These are phyloP conservation scores for Myoxocephalus aenaeus DNA, from an alignment of 2,797 vertebrate genomes.

Conservation along the genomic window DNA sequence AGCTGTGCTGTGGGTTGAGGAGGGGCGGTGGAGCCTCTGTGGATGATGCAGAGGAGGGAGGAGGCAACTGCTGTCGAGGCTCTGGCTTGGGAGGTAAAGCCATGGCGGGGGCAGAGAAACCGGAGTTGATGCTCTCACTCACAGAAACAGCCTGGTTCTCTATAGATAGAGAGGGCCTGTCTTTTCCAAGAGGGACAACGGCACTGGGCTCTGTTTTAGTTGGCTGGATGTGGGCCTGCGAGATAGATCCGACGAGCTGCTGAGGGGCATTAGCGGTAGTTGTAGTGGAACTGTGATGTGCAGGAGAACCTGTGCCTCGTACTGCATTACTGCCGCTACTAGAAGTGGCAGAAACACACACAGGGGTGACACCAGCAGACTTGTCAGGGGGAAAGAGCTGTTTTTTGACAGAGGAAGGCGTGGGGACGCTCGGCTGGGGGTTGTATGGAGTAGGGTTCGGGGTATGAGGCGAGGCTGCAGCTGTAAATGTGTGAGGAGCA, in stretches of 20 bases:
- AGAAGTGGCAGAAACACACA: constrained; percentile 81
- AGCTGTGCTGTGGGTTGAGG: constrained; percentile 79
- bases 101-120: constrained; percentile 76
- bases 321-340: constrained; percentile 65
- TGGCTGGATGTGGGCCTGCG: constrained; percentile 80
- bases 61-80: constrained; percentile 79
- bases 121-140: constrained; percentile 81
- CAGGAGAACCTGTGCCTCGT: constrained; percentile 80
- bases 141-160: constrained; percentile 72
- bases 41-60: constrained; percentile 84
- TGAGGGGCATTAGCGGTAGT: constrained; percentile 82
- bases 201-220: constrained; percentile 88
- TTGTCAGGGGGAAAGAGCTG: constrained; percentile 94
- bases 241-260: constrained; percentile 80
- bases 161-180: constrained; percentile 81
- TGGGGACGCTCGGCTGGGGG: constrained; percentile 86
- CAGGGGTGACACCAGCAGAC: constrained; percentile 76
- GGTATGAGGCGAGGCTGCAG: constrained; percentile 68
- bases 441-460: constrained; percentile 80
- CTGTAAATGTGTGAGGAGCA: constrained; percentile 82
- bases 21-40: constrained; percentile 84
- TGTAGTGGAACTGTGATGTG: constrained; percentile 82
- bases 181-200: constrained; percentile 84
- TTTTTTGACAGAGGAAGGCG: constrained; percentile 94
- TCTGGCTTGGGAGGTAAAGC: constrained; percentile 84